A percentile compares a stretch with the other conserved stretches of the same genome.
phyloP scores from a whole-genome alignment of 2,797 vertebrate species.

The Lithobates pipiens region DNA sequence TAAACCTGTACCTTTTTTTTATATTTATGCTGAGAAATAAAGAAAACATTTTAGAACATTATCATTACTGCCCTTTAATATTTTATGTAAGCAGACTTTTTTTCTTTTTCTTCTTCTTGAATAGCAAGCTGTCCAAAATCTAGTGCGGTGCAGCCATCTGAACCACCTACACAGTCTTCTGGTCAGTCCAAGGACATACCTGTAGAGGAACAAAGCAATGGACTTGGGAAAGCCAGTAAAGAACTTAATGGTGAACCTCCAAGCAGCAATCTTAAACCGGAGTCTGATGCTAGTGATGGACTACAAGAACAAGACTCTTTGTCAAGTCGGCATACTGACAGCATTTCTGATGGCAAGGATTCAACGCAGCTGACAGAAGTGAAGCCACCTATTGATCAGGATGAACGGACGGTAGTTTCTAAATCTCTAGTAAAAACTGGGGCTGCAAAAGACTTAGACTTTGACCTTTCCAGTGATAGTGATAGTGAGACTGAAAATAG shows the following conservation, averaged over 20 bases:
- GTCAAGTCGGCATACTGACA: conserved; percentile 44
- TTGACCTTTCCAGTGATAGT: conserved; percentile 93
- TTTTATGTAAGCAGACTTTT: neutral
- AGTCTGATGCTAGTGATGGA: conserved; percentile 68
- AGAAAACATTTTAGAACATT: too few relatives aligned
- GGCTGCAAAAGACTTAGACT: conserved; percentile 82
- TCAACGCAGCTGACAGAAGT: conserved; percentile 65
- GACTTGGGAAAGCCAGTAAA: conserved; percentile 77
- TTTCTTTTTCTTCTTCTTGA: conserved; percentile 14
- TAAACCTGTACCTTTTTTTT: too few relatives aligned
- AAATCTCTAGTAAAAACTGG: conserved; percentile 62
- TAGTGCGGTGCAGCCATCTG: conserved; percentile 72
- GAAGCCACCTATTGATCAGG: conserved; percentile 63
- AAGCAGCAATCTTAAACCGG: conserved; percentile 66
- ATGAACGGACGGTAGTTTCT: conserved; percentile 64
- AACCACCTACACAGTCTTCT: conserved; percentile 62
- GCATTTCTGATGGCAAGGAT: conserved; percentile 64
- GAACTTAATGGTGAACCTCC: conserved; percentile 73
- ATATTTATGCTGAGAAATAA: neutral
- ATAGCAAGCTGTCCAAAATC: conserved; percentile 75
- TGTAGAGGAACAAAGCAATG: conserved; percentile 86
- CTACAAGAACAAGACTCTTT: conserved; percentile 68
- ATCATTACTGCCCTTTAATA: neutral
- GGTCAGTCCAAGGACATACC: conserved; percentile 66
- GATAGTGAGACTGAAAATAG: conserved; percentile 79